Percentiles rank a stretch among this genome's conserved stretches.
These are phyloP conservation scores for Cnemophilus loriae DNA, from an alignment of 2,113 vertebrate species.

Conservation along the genomic window DNA sequence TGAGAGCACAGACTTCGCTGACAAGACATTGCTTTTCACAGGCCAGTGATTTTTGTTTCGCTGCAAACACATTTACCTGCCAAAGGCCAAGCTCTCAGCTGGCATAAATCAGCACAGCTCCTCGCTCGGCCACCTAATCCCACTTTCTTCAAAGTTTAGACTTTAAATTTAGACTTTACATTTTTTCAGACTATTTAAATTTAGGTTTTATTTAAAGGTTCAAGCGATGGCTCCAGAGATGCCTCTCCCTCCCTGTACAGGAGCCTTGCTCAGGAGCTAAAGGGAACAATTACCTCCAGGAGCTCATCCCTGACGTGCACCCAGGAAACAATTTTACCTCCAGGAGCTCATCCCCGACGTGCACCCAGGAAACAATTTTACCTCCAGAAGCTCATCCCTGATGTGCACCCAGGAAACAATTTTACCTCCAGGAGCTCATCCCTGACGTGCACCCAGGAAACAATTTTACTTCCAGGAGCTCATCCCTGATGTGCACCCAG, in stretches of 20 bases:
- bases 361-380: not conserved
- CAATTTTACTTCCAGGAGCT: fast-evolving
- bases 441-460: not conserved
- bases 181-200: too few relatives aligned
- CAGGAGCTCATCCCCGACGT: not conserved
- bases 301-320: conserved; percentile 85
- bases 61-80: conserved; percentile 52
- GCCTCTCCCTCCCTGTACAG: not conserved
- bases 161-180: too few relatives aligned
- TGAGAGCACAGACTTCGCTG: conserved; percentile 40
- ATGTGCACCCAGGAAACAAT: not conserved
- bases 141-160: too few relatives aligned
- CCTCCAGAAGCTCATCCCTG: not conserved
- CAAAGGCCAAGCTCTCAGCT: conserved; percentile 47
- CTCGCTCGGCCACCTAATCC: conserved; percentile 5
- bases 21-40: conserved; percentile 55
- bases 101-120: conserved; percentile 30
- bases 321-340: not conserved
- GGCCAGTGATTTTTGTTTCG: conserved; percentile 32
- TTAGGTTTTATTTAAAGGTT: conserved; percentile 31
- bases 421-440: not conserved
- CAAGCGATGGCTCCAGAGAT: not conserved
- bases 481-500: not conserved
- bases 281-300: conserved; percentile 79
- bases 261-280: not conserved